Evolutionary conservation across 2,888 invertebrate genomes (phyloP), one percentile per base, ranked within the genome.

Genomic region (Oxycera nigricornis): DNA sequence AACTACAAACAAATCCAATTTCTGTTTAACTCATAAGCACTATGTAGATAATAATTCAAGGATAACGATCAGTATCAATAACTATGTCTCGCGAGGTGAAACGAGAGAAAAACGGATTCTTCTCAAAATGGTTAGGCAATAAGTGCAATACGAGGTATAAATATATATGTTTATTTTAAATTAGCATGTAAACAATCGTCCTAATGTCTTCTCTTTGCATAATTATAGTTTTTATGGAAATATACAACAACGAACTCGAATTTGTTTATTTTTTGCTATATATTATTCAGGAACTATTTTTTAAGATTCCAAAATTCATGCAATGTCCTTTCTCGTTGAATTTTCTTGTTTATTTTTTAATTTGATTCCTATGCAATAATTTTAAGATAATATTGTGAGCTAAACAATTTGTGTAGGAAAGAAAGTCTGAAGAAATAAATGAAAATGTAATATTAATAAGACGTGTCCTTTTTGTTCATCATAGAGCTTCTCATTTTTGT

Each of bases 1-100:
- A 83, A 75, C 78, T 83, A 74, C 80, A 82, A 31, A 81, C 83
- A 35, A 84, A 83, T 77, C 82, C 82, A n/a, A 84, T 84, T 73
- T 84, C 84, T 24, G 84, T 84, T 31, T 84, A 73, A 55, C 20
- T 17, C n/a, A n/a, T n/a, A n/a, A n/a, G n/a, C n/a, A n/a, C n/a
- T n/a, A n/a, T n/a, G n/a, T n/a, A n/a, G n/a, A n/a, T n/a, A n/a
- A n/a, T n/a, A n/a, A n/a, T n/a, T n/a, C n/a, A n/a, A n/a, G n/a
- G n/a, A n/a, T n/a, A n/a, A n/a, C n/a, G n/a, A n/a, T n/a, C n/a
- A n/a, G n/a, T n/a, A n/a, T n/a, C n/a, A n/a, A n/a, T n/a, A n/a
- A n/a, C n/a, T n/a, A n/a, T n/a, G 14, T n/a, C 46, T 14, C 17
- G 14, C 17, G 46, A 46, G 14, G 17, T 46, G 17, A 35, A 35